phyloP scores from a whole-genome alignment of 2,113 vertebrate species.

The Anolis carolinensis region DNA sequence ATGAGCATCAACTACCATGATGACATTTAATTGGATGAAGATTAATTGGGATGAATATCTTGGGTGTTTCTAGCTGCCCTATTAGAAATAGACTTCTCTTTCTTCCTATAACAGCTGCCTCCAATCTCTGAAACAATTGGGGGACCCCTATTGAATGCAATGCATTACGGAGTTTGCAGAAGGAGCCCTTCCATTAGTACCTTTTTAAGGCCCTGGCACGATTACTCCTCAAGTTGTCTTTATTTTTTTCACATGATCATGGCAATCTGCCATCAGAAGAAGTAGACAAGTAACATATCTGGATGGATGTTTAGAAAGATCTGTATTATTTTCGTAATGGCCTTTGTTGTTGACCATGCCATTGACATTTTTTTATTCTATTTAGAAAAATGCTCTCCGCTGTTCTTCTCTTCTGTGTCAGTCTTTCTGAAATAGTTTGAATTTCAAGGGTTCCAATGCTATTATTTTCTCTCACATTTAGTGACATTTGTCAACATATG shows the following conservation, averaged over 20 bases:
- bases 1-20: neutral
- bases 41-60: neutral
- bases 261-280: neutral
- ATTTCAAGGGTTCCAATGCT: neutral
- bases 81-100: neutral
- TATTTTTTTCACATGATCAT: neutral
- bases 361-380: neutral
- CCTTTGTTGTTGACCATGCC: conserved; percentile 3
- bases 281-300: neutral
- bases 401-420: neutral
- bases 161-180: neutral
- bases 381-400: neutral
- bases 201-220: no score
- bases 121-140: neutral
- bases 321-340: neutral
- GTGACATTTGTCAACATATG: conserved; percentile 4
- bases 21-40: neutral
- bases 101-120: neutral
- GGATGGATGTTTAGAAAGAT: neutral
- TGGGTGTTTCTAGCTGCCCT: neutral
- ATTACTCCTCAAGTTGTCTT: no score
- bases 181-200: neutral
- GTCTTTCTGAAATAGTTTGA: neutral
- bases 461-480: neutral
- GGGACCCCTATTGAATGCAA: neutral